Percentiles rank a stretch among this genome's conserved stretches.
phyloP scores from a whole-genome alignment of 1,140 invertebrate genomes.

The Drosophila ercepeae region DNA sequence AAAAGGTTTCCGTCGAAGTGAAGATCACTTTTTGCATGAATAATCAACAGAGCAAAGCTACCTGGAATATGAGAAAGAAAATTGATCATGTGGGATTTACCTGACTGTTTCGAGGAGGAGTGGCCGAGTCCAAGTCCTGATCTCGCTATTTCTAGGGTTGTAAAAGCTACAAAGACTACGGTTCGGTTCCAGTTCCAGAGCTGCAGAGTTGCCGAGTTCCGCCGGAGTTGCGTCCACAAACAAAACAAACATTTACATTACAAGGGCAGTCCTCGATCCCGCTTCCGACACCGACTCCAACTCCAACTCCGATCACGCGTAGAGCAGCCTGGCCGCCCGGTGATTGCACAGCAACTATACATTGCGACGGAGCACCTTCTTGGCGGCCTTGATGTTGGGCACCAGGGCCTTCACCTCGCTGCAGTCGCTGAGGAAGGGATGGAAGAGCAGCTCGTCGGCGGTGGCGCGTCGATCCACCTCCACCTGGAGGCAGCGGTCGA shows the following conservation, averaged over 20 bases:
- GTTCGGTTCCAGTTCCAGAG: slow-evolving; percentile 71
- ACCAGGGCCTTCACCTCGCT: slow-evolving; percentile 93
- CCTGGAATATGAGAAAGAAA: slow-evolving; percentile 21
- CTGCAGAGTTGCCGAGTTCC: slow-evolving; percentile 53
- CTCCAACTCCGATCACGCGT: slow-evolving; percentile 55
- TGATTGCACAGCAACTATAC: slow-evolving; percentile 80
- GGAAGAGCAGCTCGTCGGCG: slow-evolving; percentile 92
- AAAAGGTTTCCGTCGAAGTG: slow-evolving; percentile 43
- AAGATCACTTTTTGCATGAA: slow-evolving; percentile 29
- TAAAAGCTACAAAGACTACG: slow-evolving; percentile 57
- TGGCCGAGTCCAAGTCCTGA: slow-evolving; percentile 29
- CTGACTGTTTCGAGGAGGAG: slow-evolving; percentile 30
- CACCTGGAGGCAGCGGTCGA: slow-evolving; percentile 96
- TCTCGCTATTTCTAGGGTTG: slow-evolving; percentile 40
- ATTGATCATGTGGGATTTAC: slow-evolving; percentile 13
- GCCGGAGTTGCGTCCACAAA: slow-evolving; percentile 40
- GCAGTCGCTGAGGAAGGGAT: slow-evolving; percentile 94
- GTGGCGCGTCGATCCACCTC: slow-evolving; percentile 94
- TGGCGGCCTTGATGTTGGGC: slow-evolving; percentile 95
- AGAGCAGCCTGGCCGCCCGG: slow-evolving; percentile 67
- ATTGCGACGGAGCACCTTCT: slow-evolving; percentile 80
- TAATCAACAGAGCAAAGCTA: slow-evolving; percentile 20
- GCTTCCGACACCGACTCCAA: not conserved
- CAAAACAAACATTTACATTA: slow-evolving; percentile 67
- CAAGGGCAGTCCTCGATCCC: slow-evolving; percentile 15